Evolutionary conservation across 2,113 vertebrate species (phyloP).

Genomic region (Amazona guildingii): DNA sequence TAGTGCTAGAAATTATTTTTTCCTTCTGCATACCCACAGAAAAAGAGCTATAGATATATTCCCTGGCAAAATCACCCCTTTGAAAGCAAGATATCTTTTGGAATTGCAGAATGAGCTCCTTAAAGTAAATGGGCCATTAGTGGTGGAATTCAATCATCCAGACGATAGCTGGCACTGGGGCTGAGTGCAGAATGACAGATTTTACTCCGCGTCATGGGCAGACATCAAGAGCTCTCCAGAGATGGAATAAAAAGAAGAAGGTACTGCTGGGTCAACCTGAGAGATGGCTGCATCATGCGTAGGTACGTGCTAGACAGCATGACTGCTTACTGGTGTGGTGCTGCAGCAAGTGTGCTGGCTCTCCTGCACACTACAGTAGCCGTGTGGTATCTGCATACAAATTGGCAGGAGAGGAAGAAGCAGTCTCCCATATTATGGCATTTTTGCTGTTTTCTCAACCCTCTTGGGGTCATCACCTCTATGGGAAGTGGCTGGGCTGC

Average conservation of each 20-base stretch:
- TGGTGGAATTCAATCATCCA: conserved; percentile 25
- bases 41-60: not conserved
- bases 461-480: not conserved
- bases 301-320: not conserved
- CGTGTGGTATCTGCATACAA: rapidly evolving
- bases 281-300: not conserved
- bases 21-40: not conserved
- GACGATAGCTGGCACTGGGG: not conserved
- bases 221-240: not conserved
- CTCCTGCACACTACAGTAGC: not conserved
- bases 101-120: conserved; percentile 32
- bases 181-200: not conserved
- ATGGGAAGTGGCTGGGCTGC: not conserved
- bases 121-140: conserved; percentile 43
- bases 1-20: not conserved
- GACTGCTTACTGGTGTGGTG: not conserved
- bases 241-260: not conserved
- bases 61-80: not conserved
- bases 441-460: not conserved
- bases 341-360: not conserved
- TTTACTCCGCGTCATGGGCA: not conserved
- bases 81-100: conserved; percentile 14
- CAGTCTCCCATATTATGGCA: not conserved
- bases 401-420: not conserved
- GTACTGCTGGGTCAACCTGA: not conserved